phyloP scores from a whole-genome alignment of 2,797 vertebrate genomes.

The Pseudomugil gertrudae region DNA sequence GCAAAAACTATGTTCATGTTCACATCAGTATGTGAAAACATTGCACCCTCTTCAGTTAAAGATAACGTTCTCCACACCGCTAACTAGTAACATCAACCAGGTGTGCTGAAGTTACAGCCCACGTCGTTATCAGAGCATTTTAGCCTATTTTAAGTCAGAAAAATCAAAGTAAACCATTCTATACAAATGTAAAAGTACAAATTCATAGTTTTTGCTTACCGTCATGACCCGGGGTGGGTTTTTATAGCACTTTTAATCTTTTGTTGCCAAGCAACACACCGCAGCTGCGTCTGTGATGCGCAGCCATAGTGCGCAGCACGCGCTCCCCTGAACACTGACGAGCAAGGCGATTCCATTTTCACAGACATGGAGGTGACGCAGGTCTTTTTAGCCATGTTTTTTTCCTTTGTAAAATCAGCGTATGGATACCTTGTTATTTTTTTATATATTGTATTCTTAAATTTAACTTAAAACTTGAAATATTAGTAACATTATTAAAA shows the following conservation, averaged over 20 bases:
- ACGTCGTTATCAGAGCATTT: not conserved
- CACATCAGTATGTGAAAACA: too few species aligned
- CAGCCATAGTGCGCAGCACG: slow-evolving; percentile 59
- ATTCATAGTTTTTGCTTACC: slow-evolving; percentile 20
- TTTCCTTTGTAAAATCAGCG: too few species aligned
- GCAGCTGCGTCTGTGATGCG: slow-evolving; percentile 18
- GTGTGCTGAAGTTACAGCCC: not conserved
- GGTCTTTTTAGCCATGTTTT: not conserved
- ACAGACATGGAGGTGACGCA: not conserved
- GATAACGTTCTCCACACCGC: not conserved
- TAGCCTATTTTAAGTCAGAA: not conserved
- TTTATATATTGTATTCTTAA: fast-evolving
- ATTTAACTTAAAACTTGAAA: fast-evolving
- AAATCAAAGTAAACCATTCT: fast-evolving
- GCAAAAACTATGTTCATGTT: too few species aligned
- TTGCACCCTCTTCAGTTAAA: not conserved
- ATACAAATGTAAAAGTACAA: not conserved
- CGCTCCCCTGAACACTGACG: slow-evolving; percentile 28
- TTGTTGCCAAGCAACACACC: slow-evolving; percentile 63
- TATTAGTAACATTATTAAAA: fast-evolving
- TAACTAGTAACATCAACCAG: not conserved
- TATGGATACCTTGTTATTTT: fast-evolving
- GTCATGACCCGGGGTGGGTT: not conserved
- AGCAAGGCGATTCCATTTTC: slow-evolving; percentile 50
- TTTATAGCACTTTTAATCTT: not conserved